Base-by-base conservation (phyloP, 2,888 invertebrate genomes). In the Platerodrilus igneus region DNA sequence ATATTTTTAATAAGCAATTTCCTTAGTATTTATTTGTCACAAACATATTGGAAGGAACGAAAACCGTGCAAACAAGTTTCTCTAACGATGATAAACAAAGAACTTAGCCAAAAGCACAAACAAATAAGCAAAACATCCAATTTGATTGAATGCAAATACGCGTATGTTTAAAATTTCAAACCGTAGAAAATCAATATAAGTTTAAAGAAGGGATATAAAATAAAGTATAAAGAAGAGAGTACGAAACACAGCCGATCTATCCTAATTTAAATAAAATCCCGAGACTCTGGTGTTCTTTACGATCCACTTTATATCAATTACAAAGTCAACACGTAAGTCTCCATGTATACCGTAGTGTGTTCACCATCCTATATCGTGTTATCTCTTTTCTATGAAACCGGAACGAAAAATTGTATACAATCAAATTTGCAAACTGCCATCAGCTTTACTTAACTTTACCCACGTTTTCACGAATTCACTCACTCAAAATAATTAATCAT, bases 231-330 rank as follows among this genome's bases (percentile, higher is more conserved):
- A 42, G 32, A 18, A 34, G 25, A 35, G 14, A 20, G 43, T 15
- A 35, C 36, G 40, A 44, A 37, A 28, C 40, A 37, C 35, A 25
- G 27, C 44, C 44, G 40, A 44, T 44, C 44, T 41, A 41, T 45
- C 38, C 45, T 45, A 45, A 45, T 45, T 45, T 45, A 45, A 45
- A 45, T 45, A 41, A 45, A 45, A 45, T 45, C 45, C 45, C 45
- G 17, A 32, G 40, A 40, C 44, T 44, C 40, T 37, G 44, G 44
- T 33, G 44, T 40, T 44, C 40, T 44, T 44, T 44, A 44, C 40
- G 44, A 39, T 44, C 44, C 44, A 40, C 44, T 44, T 44, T 44
- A 44, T 44, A 44, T 44, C 44, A 44, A 44, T 44, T 44, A 44
- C 23, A 36, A 36, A 10, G 36, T 40, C 44, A 40, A 32, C 44